A percentile compares a stretch with the other conserved stretches of the same genome.
phyloP scores from a whole-genome alignment of 2,113 vertebrate species.

The Carassius gibelio region DNA sequence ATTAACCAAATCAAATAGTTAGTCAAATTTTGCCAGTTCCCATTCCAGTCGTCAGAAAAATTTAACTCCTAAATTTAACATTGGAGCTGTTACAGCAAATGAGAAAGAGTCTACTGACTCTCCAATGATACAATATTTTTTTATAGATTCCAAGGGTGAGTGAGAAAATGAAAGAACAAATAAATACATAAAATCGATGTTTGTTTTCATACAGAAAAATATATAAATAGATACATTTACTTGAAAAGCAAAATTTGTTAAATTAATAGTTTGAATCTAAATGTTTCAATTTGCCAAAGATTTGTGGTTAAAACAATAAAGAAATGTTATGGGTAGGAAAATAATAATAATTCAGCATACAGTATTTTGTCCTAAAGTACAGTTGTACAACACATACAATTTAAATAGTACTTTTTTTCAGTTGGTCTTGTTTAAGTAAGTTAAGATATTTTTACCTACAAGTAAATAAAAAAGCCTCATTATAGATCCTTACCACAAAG shows the following conservation, averaged over 20 bases:
- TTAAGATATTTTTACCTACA: background rate
- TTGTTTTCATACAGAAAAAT: background rate
- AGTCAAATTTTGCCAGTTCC: no score
- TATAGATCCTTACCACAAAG: background rate
- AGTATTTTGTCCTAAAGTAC: background rate
- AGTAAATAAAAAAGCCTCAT: background rate
- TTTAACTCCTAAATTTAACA: no score
- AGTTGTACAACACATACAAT: background rate
- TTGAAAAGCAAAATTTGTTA: background rate
- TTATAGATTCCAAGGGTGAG: background rate
- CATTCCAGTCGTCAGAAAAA: no score
- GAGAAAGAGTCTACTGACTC: no score
- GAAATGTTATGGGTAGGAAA: background rate
- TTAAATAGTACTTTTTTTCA: background rate
- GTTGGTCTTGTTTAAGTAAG: background rate
- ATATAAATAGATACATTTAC: background rate
- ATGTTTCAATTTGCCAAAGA: no score
- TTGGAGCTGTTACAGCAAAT: no score
- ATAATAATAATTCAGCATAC: background rate
- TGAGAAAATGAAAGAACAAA: background rate
- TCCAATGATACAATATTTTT: no score
- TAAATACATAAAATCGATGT: background rate
- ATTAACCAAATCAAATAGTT: no score
- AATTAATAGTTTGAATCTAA: background rate
- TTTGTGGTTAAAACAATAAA: no score